Conservation (phyloP, 2,797 vertebrate species). For the Poecilia gillii region DNA sequence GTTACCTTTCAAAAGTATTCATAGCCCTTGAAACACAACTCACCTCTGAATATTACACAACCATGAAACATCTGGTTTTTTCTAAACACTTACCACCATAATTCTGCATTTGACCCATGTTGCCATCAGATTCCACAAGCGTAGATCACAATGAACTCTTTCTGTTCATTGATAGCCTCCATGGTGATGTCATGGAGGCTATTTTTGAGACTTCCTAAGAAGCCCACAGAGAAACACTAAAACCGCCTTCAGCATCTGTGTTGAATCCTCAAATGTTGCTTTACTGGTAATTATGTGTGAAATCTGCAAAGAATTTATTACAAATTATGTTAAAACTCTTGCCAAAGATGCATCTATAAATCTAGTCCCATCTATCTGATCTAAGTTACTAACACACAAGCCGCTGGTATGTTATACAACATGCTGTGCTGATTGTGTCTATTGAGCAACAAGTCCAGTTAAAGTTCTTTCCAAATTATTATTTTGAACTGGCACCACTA, state of each 20-base stretch:
- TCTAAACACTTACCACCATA: conserved; percentile 1
- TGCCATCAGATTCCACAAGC: conserved; percentile 49
- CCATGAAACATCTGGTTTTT: background rate
- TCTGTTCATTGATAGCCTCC: too few relatives aligned
- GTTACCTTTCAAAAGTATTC: background rate
- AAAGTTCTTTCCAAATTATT: conserved; percentile 36
- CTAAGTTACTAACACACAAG: background rate
- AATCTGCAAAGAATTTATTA: background rate
- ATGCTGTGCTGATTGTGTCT: conserved; percentile 6
- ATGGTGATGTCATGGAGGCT: conserved; percentile 35
- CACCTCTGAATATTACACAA: background rate
- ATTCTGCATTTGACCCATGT: conserved; percentile 7
- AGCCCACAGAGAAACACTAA: conserved; percentile 1
- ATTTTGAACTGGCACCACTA: conserved; percentile 26
- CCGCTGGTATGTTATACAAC: conserved; percentile 1
- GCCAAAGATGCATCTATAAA: background rate
- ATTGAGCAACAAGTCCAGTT: conserved; percentile 11
- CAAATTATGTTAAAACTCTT: background rate
- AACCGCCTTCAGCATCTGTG: background rate
- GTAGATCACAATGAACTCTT: conserved; percentile 46
- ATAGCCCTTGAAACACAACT: background rate
- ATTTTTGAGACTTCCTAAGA: conserved; percentile 31
- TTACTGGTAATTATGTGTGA: background rate
- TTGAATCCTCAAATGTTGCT: background rate
- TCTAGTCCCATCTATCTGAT: too few relatives aligned